Conservation (phyloP, 2,797 vertebrate genomes). For the Kryptolebias ocellatus region DNA sequence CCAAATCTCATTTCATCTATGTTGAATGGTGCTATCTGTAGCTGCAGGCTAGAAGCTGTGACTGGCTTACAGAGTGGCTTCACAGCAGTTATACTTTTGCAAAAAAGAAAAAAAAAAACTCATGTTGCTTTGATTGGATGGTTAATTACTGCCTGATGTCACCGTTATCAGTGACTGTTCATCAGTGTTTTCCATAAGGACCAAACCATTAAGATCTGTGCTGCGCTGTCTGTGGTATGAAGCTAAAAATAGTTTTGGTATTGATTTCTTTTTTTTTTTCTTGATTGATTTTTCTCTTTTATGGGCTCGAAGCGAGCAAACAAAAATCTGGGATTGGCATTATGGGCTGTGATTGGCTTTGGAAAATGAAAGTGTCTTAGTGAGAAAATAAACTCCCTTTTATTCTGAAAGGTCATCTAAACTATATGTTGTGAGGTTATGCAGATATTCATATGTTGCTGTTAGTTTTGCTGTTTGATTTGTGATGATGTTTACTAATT, state of each 20-base stretch:
- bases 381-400: conserved; percentile 17
- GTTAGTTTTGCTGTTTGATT: neutral
- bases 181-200: conserved; percentile 45
- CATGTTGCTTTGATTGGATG: conserved; percentile 52
- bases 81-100: conserved; percentile 25
- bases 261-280: conserved; percentile 40
- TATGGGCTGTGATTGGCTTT: conserved; percentile 31
- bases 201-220: conserved; percentile 24
- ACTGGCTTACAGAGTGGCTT: conserved; percentile 49
- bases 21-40: conserved; percentile 71
- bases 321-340: conserved; percentile 28
- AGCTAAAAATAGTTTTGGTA: conserved; percentile 55
- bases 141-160: conserved; percentile 53
- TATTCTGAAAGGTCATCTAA: conserved; percentile 5
- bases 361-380: conserved; percentile 32
- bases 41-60: conserved; percentile 63
- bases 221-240: conserved; percentile 37
- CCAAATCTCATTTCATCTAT: conserved; percentile 72
- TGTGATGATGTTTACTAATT: no score
- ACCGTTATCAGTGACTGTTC: conserved; percentile 36
- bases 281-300: conserved; percentile 50
- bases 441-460: neutral
- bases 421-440: neutral
- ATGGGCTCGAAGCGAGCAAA: conserved; percentile 35
- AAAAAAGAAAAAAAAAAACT: conserved; percentile 61